A percentile compares a stretch with the other conserved stretches of the same genome.
Evolutionary conservation across 2,113 vertebrate genomes (phyloP).

Genomic region (Pelecanoides urinatrix): DNA sequence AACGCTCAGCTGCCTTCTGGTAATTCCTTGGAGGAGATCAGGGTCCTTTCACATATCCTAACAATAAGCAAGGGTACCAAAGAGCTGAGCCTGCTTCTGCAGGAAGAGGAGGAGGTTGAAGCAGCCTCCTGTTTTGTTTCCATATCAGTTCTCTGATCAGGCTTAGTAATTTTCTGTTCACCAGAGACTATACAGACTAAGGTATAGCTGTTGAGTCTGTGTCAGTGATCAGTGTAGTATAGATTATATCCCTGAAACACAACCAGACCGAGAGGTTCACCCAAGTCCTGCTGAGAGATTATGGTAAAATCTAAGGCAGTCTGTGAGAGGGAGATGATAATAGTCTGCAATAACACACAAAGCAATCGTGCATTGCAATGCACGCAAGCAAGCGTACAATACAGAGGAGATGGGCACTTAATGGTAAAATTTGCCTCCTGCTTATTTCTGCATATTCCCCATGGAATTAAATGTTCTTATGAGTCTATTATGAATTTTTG

Average conservation of each 20-base stretch:
- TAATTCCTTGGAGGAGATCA: neutral
- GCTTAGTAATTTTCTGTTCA: neutral
- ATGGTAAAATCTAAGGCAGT: neutral
- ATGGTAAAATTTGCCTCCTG: neutral
- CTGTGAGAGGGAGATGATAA: neutral
- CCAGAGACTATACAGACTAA: neutral
- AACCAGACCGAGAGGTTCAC: neutral
- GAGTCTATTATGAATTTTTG: neutral
- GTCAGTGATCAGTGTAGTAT: neutral
- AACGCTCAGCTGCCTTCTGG: neutral
- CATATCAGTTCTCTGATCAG: neutral
- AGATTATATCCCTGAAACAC: neutral
- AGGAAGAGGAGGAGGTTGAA: neutral
- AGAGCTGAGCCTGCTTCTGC: neutral
- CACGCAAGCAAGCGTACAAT: neutral
- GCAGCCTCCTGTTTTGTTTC: neutral
- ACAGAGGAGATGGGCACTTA: neutral
- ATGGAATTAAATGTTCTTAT: neutral
- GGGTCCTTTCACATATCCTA: neutral
- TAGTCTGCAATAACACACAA: neutral
- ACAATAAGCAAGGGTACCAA: neutral
- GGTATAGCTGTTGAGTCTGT: neutral
- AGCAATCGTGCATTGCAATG: rapidly evolving
- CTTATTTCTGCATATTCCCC: neutral
- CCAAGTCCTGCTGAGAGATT: neutral